Evolutionary conservation across 2,113 vertebrate genomes (phyloP).

Genomic region (Albula goreensis): DNA sequence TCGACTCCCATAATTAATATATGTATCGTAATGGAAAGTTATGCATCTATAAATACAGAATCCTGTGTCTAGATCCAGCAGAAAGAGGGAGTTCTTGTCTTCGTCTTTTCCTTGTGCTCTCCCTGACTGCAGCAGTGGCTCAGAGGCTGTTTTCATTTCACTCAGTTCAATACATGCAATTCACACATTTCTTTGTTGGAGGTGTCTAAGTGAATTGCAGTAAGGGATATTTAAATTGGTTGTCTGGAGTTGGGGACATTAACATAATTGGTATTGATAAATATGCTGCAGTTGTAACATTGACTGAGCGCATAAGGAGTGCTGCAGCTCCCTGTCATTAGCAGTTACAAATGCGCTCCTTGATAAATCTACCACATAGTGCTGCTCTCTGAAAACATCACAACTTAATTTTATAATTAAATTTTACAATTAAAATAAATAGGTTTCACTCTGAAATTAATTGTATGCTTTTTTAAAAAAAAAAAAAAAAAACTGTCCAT

Average conservation of each 20-base stretch:
- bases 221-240: not conserved
- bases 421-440: not conserved
- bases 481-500: too few relatives aligned
- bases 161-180: not conserved
- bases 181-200: not conserved
- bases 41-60: too few relatives aligned
- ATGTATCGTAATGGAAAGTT: too few relatives aligned
- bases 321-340: not conserved
- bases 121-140: not conserved
- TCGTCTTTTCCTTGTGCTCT: not conserved
- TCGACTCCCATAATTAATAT: too few relatives aligned
- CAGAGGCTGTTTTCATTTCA: not conserved
- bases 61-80: too few relatives aligned
- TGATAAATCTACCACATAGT: not conserved
- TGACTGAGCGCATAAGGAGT: not conserved
- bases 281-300: not conserved
- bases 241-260: not conserved
- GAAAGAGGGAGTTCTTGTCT: not conserved
- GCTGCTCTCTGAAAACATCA: not conserved
- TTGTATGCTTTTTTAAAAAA: not conserved
- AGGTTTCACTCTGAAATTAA: not conserved
- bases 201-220: not conserved
- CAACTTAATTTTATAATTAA: not conserved
- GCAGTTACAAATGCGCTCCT: not conserved
- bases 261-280: slow-evolving; percentile 2